Evolutionary conservation across 1,140 invertebrate genomes (phyloP).

Genomic region (Paralvinella palmiformis): DNA sequence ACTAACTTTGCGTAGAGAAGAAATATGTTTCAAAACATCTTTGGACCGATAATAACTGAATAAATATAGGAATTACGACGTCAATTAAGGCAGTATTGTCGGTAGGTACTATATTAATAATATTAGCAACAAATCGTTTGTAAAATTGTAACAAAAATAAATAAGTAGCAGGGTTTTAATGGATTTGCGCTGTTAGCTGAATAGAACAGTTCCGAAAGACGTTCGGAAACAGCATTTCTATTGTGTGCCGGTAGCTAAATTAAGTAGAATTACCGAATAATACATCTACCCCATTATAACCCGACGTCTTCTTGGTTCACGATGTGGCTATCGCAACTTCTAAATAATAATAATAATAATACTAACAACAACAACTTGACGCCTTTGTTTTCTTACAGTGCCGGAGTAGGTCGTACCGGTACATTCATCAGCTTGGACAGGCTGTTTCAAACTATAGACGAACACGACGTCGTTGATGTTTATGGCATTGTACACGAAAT

Average conservation of each 20-base stretch:
- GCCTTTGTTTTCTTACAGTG: conserved; percentile 92
- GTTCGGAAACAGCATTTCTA: too few relatives aligned
- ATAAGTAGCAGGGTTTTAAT: too few relatives aligned
- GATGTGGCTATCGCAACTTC: neutral
- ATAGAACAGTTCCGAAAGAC: too few relatives aligned
- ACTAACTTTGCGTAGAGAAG: neutral
- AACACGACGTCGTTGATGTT: conserved; percentile 76
- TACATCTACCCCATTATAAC: neutral
- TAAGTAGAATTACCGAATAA: neutral
- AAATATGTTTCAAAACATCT: neutral
- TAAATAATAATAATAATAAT: conserved; percentile 29
- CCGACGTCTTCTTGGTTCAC: neutral
- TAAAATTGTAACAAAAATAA: too few relatives aligned
- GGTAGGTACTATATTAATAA: neutral
- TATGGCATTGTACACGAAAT: conserved; percentile 95
- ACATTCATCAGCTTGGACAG: conserved; percentile 95
- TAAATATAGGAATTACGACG: neutral
- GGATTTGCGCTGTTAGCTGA: too few relatives aligned
- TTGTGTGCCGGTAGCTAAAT: neutral
- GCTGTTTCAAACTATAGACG: conserved; percentile 63
- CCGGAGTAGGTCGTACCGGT: conserved; percentile 94
- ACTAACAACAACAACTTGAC: conserved; percentile 79
- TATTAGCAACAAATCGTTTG: too few relatives aligned
- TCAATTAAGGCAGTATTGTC: neutral
- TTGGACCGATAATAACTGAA: neutral